Percentiles rank a stretch among this genome's conserved stretches.
Evolutionary conservation across 2,113 vertebrate genomes (phyloP).

Genomic region (Oostethus manadensis): DNA sequence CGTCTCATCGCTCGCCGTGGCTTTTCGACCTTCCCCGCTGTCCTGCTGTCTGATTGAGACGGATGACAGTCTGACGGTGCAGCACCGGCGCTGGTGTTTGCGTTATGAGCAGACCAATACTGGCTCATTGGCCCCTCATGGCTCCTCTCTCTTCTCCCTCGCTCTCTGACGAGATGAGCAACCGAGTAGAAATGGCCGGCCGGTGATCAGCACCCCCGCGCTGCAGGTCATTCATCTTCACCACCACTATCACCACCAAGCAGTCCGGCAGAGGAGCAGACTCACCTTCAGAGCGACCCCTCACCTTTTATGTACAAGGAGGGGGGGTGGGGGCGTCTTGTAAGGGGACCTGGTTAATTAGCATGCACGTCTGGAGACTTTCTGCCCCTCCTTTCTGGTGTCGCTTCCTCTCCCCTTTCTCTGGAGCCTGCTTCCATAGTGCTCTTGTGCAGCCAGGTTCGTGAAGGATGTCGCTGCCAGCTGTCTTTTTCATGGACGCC

Average conservation of each 20-base stretch:
- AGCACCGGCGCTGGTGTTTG: constrained; percentile 67
- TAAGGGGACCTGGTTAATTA: constrained; percentile 67
- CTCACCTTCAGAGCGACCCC: constrained; percentile 69
- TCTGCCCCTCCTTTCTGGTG: constrained; percentile 33
- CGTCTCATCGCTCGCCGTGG: constrained; percentile 37
- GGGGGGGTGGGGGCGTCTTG: constrained; percentile 36
- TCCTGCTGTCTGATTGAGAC: constrained; percentile 50
- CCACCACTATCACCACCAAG: constrained; percentile 17
- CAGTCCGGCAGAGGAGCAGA: constrained; percentile 35
- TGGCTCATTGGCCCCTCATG: constrained; percentile 58
- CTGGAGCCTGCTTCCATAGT: constrained; percentile 58
- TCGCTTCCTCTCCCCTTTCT: constrained; percentile 35
- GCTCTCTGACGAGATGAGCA: constrained; percentile 34
- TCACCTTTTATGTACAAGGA: constrained; percentile 43
- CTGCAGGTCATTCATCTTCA: constrained; percentile 51
- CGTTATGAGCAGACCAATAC: constrained; percentile 57
- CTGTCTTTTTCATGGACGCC: constrained; percentile 71
- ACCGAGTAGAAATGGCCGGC: constrained; percentile 31
- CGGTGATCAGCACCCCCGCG: constrained; percentile 36
- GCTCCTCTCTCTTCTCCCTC: constrained; percentile 29
- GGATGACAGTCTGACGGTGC: constrained; percentile 67
- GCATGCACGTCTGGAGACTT: constrained; percentile 54
- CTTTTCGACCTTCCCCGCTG: constrained; percentile 44
- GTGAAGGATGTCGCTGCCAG: constrained; percentile 74
- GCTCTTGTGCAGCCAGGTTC: constrained; percentile 62